A percentile compares a stretch with the other conserved stretches of the same genome.
These are phyloP conservation scores for Thomomys bottae DNA, from an alignment of 2,113 vertebrate species.

Conservation along the genomic window DNA sequence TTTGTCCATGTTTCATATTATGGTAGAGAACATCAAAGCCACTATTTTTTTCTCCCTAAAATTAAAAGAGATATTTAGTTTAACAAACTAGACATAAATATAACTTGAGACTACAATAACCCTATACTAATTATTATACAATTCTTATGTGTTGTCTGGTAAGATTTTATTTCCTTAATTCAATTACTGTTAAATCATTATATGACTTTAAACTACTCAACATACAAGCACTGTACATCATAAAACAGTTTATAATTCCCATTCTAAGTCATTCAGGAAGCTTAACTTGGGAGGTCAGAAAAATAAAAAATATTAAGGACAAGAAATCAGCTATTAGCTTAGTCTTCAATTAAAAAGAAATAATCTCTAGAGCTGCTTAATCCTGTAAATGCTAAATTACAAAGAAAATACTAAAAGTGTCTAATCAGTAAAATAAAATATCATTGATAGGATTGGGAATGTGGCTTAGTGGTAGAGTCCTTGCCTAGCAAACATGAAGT, in stretches of 20 bases:
- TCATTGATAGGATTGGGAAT: background rate
- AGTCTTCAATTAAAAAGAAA: constrained; percentile 35
- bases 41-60: constrained; percentile 97
- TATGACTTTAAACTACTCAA: constrained; percentile 25
- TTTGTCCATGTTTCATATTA: constrained; percentile 98
- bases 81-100: constrained; percentile 52
- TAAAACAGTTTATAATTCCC: constrained; percentile 31
- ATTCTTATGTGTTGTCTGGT: background rate
- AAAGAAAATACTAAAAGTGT: constrained; percentile 31
- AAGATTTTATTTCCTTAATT: constrained; percentile 10
- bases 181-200: background rate
- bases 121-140: background rate
- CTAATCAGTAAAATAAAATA: constrained; percentile 41
- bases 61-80: constrained; percentile 71
- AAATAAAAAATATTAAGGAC: constrained; percentile 8
- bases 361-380: constrained; percentile 34
- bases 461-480: no score
- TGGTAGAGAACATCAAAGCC: constrained; percentile 98
- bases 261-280: constrained; percentile 29
- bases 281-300: constrained; percentile 33
- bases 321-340: constrained; percentile 19
- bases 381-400: constrained; percentile 39
- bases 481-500: no score
- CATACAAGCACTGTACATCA: background rate
- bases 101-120: background rate